A percentile compares a stretch with the other conserved stretches of the same genome.
Conservation (phyloP, 2,797 vertebrate genomes). For the Onychomys leucogaster region DNA sequence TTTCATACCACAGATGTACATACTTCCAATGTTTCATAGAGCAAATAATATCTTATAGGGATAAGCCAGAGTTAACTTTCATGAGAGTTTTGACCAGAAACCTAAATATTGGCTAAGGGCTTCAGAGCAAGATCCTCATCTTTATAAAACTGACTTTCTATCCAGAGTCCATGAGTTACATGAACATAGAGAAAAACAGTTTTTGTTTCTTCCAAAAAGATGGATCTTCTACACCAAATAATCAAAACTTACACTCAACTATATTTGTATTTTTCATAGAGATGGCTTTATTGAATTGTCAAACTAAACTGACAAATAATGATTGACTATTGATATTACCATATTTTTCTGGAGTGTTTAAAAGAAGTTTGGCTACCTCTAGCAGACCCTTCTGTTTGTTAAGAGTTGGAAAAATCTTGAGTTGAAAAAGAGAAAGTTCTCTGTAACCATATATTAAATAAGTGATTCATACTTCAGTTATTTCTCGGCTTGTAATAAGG, state of each 20-base stretch:
- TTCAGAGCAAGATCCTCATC: conserved; percentile 36
- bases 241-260: not conserved
- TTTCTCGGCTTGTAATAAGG: conserved; percentile 7
- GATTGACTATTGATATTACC: not conserved
- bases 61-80: conserved; percentile 70
- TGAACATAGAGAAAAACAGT: not conserved
- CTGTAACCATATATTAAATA: conserved; percentile 57
- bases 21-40: conserved; percentile 63
- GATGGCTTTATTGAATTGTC: not conserved
- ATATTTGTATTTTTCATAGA: not conserved
- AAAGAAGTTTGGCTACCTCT: not conserved
- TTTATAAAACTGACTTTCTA: not conserved
- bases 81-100: conserved; percentile 68
- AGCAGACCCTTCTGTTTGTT: not conserved
- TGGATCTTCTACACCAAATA: conserved; percentile 5
- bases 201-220: conserved; percentile 47
- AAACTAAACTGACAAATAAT: conserved; percentile 1
- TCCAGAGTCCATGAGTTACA: not conserved
- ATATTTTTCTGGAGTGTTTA: not conserved
- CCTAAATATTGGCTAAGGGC: conserved; percentile 50
- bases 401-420: not conserved
- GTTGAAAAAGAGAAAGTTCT: conserved; percentile 16
- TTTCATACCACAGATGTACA: conserved; percentile 51
- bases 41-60: conserved; percentile 64
- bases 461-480: conserved; percentile 52